phyloP scores from a whole-genome alignment of 2,888 invertebrate species.

The Galerucella calmariensis region DNA sequence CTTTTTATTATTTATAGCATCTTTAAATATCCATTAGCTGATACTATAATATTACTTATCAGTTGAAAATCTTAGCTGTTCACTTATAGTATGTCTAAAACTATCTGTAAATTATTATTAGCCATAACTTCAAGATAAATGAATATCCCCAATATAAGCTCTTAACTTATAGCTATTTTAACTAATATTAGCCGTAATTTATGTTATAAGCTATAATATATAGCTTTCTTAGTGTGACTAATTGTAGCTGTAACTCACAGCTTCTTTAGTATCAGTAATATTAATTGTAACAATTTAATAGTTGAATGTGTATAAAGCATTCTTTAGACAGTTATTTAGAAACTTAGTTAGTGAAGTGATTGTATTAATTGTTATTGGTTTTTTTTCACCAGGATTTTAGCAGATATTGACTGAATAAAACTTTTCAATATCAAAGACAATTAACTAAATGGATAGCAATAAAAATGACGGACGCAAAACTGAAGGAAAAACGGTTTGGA shows the following conservation, averaged over 20 bases:
- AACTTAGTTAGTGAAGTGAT: conserved; percentile 5
- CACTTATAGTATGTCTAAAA: not conserved
- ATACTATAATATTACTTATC: no score
- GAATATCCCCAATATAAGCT: not conserved
- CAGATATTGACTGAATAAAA: not conserved
- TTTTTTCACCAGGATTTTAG: conserved; percentile 13
- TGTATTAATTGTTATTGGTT: not conserved
- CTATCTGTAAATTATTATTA: not conserved
- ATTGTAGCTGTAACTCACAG: not conserved
- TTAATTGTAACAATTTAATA: not conserved
- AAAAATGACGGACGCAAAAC: no score
- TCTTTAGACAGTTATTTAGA: not conserved
- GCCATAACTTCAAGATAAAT: not conserved
- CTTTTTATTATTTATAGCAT: no score
- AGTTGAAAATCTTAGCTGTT: no score
- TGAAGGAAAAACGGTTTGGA: no score
- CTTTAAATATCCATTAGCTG: no score
- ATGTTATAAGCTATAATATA: not conserved
- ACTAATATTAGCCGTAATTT: not conserved
- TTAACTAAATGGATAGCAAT: not conserved
- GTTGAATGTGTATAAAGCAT: not conserved
- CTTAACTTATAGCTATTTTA: not conserved
- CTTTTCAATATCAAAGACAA: not conserved
- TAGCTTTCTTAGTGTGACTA: not conserved
- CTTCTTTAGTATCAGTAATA: not conserved